Conservation (phyloP, 2,113 vertebrate species). For the Cynocephalus volans region DNA sequence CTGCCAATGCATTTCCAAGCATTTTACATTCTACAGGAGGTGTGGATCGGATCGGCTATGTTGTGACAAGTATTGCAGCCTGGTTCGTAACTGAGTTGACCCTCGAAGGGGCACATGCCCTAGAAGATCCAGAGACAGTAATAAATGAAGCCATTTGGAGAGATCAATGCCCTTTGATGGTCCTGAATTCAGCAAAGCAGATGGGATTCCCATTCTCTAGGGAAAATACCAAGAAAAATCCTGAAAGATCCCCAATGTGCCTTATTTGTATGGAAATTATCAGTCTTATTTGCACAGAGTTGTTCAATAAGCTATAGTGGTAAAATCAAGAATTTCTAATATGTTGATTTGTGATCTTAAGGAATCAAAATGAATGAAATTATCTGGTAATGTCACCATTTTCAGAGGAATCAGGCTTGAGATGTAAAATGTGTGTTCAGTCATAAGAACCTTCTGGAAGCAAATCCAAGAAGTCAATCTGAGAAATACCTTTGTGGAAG, state of each 20-base stretch:
- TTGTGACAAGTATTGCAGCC: conserved; percentile 73
- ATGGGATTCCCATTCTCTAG: conserved; percentile 89
- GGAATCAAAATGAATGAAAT: conserved; percentile 70
- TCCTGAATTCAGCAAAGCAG: conserved; percentile 89
- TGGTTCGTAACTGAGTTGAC: conserved; percentile 82
- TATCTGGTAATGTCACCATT: conserved; percentile 69
- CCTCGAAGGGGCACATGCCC: conserved; percentile 85
- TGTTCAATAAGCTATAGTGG: conserved; percentile 84
- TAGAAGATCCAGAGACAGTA: conserved; percentile 85
- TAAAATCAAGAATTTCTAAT: conserved; percentile 88
- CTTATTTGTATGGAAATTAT: conserved; percentile 90
- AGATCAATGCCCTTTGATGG: conserved; percentile 91
- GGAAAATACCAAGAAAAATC: conserved; percentile 88
- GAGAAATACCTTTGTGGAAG: conserved; percentile 61
- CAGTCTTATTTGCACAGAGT: conserved; percentile 86
- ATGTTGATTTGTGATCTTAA: conserved; percentile 84
- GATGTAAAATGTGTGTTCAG: conserved; percentile 75
- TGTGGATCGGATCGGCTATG: conserved; percentile 49
- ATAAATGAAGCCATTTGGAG: conserved; percentile 92
- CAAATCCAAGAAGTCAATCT: conserved; percentile 32
- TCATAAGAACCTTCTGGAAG: conserved; percentile 67
- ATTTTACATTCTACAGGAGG: conserved; percentile 76
- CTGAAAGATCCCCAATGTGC: conserved; percentile 88
- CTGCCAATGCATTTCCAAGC: conserved; percentile 82
- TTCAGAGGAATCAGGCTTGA: conserved; percentile 68